phyloP scores from a whole-genome alignment of 2,797 vertebrate species.

The Paratrypauchen microcephalus region DNA sequence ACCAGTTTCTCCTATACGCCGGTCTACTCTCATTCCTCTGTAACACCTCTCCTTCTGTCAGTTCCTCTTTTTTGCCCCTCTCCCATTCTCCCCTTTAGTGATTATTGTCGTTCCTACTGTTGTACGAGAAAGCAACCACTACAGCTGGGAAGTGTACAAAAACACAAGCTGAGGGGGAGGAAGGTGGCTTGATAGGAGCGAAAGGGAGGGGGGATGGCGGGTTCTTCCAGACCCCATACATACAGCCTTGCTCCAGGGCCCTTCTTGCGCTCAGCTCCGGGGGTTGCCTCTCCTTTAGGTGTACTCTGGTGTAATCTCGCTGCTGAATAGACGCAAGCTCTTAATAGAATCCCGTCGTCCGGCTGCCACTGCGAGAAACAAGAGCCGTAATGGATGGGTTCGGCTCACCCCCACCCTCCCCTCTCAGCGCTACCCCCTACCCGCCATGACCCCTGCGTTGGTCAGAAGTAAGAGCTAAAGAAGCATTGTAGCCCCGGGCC shows the following conservation, averaged over 20 bases:
- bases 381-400: constrained; percentile 93
- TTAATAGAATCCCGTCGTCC: constrained; percentile 92
- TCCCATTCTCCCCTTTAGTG: constrained; percentile 48
- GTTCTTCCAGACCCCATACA: constrained; percentile 24
- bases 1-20: constrained; percentile 43
- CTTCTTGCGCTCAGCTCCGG: constrained; percentile 34
- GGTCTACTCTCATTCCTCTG: constrained; percentile 59
- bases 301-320: constrained; percentile 76
- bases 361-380: constrained; percentile 90
- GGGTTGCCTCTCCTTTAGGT: constrained; percentile 62
- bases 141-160: constrained; percentile 55
- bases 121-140: constrained; percentile 38
- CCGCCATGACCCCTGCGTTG: constrained; percentile 82
- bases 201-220: constrained; percentile 49
- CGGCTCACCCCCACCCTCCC: constrained; percentile 85
- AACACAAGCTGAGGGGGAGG: constrained; percentile 16
- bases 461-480: constrained; percentile 95
- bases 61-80: constrained; percentile 33
- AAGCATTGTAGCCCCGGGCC: constrained; percentile 96
- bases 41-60: constrained; percentile 39
- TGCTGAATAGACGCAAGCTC: constrained; percentile 79
- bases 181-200: constrained; percentile 55
- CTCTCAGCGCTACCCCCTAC: constrained; percentile 34
- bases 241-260: neutral
- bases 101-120: constrained; percentile 58